Conservation (phyloP, 2,113 vertebrate species). For the Mesocricetus auratus region DNA sequence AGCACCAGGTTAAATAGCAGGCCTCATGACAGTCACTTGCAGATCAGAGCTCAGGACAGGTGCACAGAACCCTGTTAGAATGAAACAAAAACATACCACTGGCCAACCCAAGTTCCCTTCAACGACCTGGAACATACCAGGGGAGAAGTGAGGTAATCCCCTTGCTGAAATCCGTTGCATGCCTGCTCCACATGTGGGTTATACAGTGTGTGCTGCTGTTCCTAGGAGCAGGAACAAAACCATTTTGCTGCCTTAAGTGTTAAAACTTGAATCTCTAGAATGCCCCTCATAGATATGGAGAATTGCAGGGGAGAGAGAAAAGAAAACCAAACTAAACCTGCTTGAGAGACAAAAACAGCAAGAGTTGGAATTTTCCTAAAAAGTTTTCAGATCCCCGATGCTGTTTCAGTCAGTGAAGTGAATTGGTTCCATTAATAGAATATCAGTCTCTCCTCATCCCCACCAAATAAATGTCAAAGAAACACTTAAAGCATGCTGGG, state of each 20-base stretch:
- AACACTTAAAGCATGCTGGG: constrained; percentile 59
- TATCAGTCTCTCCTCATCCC: constrained; percentile 54
- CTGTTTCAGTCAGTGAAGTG: background rate
- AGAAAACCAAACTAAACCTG: background rate
- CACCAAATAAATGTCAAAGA: constrained; percentile 75
- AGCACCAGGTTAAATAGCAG: background rate
- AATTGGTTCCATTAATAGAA: constrained; percentile 62
- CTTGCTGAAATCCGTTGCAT: background rate
- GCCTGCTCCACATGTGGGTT: background rate
- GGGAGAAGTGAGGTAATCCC: background rate
- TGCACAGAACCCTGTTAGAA: background rate
- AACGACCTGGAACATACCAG: background rate
- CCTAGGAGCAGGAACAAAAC: background rate
- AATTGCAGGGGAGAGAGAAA: background rate
- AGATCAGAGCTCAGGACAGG: background rate
- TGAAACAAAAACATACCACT: background rate
- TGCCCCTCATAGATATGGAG: background rate
- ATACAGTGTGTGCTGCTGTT: background rate
- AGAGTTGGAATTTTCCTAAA: constrained; percentile 27
- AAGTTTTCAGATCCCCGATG: background rate
- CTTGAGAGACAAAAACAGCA: background rate
- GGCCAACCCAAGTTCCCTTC: background rate
- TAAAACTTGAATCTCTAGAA: background rate
- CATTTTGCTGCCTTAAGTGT: background rate
- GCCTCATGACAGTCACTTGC: background rate